A percentile compares a stretch with the other conserved stretches of the same genome.
Conservation (phyloP, 2,113 vertebrate species). For the Rhinoderma darwinii region DNA sequence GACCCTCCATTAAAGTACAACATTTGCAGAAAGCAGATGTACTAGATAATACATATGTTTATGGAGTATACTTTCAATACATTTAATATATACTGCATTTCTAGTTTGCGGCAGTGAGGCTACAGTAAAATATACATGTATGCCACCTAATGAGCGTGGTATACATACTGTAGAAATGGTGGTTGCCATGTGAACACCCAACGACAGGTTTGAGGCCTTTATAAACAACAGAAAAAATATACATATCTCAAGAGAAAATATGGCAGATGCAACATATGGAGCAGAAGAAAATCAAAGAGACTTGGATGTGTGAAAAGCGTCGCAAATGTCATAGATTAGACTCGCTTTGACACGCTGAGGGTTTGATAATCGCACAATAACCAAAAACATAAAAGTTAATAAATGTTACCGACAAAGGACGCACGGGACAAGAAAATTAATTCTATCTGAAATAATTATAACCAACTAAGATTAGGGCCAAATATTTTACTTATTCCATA, state of each 20-base stretch:
- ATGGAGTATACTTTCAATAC: neutral
- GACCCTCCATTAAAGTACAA: neutral
- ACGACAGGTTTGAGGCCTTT: conserved; percentile 22
- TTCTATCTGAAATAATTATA: neutral
- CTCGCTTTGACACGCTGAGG: neutral
- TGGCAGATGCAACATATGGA: neutral
- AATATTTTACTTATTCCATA: neutral
- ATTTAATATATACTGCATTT: neutral
- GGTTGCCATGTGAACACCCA: conserved; percentile 53
- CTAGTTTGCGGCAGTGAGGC: neutral
- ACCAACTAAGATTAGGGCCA: neutral
- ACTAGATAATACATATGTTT: neutral
- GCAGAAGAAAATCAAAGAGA: neutral
- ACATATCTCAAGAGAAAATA: conserved; percentile 18
- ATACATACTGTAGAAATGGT: neutral
- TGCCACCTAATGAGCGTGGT: conserved; percentile 12
- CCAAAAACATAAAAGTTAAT: neutral
- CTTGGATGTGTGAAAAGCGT: neutral
- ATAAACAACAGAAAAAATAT: conserved; percentile 14
- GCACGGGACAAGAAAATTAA: neutral
- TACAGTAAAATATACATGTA: neutral
- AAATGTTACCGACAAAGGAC: neutral
- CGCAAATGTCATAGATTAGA: neutral
- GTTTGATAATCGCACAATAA: neutral
- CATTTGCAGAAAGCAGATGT: neutral